Evolutionary conservation across 2,113 vertebrate genomes (phyloP).

Genomic region (Malurus alboscapulatus): DNA sequence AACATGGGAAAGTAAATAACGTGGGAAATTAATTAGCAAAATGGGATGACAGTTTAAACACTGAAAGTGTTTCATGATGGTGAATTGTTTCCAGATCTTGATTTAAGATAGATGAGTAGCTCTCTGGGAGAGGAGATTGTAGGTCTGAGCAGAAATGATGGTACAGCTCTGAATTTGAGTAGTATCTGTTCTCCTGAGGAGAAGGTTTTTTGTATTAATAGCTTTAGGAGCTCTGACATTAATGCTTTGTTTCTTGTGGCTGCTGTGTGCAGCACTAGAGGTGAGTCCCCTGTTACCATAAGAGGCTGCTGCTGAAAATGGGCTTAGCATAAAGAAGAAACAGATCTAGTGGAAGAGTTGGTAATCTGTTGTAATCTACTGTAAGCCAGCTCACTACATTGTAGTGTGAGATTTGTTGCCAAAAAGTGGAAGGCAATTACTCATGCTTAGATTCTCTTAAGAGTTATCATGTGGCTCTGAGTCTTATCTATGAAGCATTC

Average conservation of each 20-base stretch:
- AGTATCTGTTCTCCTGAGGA: not conserved
- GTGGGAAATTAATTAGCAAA: not conserved
- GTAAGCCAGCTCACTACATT: not conserved
- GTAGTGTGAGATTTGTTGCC: not conserved
- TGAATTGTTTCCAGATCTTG: not conserved
- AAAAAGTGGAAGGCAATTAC: not conserved
- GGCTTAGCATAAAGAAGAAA: not conserved
- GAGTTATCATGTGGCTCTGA: not conserved
- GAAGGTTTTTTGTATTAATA: not conserved
- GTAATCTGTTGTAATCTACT: not conserved
- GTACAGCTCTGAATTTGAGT: not conserved
- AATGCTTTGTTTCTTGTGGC: not conserved
- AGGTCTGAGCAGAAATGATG: not conserved
- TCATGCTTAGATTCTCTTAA: not conserved
- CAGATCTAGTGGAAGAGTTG: not conserved
- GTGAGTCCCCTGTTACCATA: not conserved
- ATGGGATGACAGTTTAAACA: not conserved
- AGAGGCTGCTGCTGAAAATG: not conserved
- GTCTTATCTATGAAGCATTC: not conserved
- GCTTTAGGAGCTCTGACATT: not conserved
- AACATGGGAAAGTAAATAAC: too few species aligned
- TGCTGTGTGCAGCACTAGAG: not conserved
- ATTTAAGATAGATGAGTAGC: not conserved
- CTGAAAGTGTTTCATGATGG: not conserved
- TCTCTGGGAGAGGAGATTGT: not conserved